Evolutionary conservation across 64 coral and sea anemone species (phyloP).

Genomic region (Montipora foliosa): DNA sequence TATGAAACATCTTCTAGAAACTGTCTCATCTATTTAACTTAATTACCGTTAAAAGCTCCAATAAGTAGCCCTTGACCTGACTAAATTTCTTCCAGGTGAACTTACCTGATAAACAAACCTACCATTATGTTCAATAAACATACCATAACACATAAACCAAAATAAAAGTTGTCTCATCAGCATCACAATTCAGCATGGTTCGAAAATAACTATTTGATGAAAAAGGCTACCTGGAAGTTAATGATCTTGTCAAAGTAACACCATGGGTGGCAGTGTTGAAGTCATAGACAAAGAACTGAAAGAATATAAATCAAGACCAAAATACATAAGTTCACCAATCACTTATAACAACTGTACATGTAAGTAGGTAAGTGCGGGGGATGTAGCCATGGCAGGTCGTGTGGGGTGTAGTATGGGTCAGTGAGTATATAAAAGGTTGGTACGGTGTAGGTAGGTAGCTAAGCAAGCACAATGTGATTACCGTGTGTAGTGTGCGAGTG

Average conservation of each 20-base stretch:
- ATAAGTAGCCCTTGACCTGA: conserved; percentile 84
- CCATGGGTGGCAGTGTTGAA: conserved; percentile 99
- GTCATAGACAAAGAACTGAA: conserved; percentile 97
- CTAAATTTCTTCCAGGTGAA: conserved; percentile 90
- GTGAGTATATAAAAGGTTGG: too few species aligned
- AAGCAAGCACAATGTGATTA: too few species aligned
- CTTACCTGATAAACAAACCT: conserved; percentile 56
- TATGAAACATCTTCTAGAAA: too few species aligned
- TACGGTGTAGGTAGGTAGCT: too few species aligned
- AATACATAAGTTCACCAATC: neutral
- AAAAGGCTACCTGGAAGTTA: conserved; percentile 60
- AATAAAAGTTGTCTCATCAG: too few species aligned
- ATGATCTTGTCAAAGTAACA: conserved; percentile 99
- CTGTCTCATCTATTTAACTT: too few species aligned
- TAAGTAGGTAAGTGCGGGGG: too few species aligned
- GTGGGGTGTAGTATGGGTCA: too few species aligned
- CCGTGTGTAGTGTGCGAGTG: too few species aligned
- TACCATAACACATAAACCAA: too few species aligned
- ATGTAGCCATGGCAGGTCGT: too few species aligned
- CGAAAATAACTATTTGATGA: neutral
- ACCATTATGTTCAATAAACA: neutral
- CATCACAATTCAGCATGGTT: too few species aligned
- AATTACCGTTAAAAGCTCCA: conserved; percentile 77
- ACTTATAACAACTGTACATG: neutral
- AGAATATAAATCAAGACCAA: neutral